Base-by-base conservation (phyloP, 1,140 invertebrate genomes). In the Brachionus sp. region DNA sequence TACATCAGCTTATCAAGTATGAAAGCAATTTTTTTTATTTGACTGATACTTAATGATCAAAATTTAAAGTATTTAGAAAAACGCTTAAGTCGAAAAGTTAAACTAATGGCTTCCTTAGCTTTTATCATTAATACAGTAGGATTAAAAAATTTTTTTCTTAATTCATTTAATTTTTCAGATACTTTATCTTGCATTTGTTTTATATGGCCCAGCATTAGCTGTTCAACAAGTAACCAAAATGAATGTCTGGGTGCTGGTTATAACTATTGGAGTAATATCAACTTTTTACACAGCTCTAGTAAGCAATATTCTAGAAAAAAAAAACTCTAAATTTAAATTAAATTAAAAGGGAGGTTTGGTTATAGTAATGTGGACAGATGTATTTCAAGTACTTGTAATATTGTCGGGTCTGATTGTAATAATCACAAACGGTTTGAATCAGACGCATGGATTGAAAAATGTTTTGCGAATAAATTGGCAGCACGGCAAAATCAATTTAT, bases 201-300 rank as follows among this genome's bases (percentile, higher is more conserved):
- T 97, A 0, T 95, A 95, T 87, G 95, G 95, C 1, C 95, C 96
- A 12, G 95, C 95, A 10, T 91, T 97, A 84, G 95, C 95, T 35
- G 89, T 97, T 64, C 94, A 93, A 86, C 93, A 95, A 92, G 77
- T n/a, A 13, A 42, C 62, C 7, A 13, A 35, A 25, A 87, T 95
- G n/a, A 92, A 92, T 42, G 91, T 92, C 88, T 89, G 92, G 77
- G 88, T 91, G 70, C 93, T 94, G 5, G 94, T 97, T 77, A 86
- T 95, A 39, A 91, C 92, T 5, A 92, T 96, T 33, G 94, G 96
- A 85, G 87, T 93, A 1, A 92, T 94, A 1, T 95, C 94, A 86
- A 94, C 93, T 5, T 93, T 95, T 86, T 95, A 95, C 86, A 94
- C 94, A 0, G 92, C 93, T 9, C 90, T 95, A 86, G 70, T 75